These are phyloP conservation scores for Oxyura jamaicensis DNA, from an alignment of 2,113 vertebrate species.

Conservation along the genomic window DNA sequence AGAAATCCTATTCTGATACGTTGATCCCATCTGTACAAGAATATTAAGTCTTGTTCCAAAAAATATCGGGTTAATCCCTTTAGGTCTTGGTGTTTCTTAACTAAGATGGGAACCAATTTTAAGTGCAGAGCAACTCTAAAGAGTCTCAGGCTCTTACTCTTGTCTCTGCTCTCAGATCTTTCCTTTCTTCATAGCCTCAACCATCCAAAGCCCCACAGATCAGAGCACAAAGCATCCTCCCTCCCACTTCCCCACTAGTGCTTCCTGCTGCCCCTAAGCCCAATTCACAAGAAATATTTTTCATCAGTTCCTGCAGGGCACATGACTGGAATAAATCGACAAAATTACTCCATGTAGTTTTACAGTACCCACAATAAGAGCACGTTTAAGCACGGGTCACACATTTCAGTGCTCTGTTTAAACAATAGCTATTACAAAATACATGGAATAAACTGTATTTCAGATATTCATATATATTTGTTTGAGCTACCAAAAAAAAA, in stretches of 20 bases:
- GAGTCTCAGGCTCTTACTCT: neutral
- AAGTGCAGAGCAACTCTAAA: neutral
- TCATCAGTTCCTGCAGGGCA: neutral
- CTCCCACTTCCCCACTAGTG: fast-evolving
- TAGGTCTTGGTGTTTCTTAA: neutral
- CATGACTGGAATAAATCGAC: fast-evolving
- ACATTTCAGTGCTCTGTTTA: neutral
- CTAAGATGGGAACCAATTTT: neutral
- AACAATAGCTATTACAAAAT: neutral
- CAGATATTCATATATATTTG: too few species aligned
- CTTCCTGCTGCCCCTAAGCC: too few species aligned
- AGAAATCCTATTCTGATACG: neutral
- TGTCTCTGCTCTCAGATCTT: neutral
- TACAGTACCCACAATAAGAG: neutral
- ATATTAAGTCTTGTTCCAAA: neutral
- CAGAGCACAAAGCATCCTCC: neutral
- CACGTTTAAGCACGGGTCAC: neutral
- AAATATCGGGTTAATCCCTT: neutral
- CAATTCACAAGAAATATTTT: neutral
- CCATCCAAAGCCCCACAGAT: fast-evolving
- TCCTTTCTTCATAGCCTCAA: neutral
- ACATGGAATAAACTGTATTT: too few species aligned
- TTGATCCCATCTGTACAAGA: neutral
- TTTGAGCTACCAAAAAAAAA: neutral
- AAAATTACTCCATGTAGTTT: neutral